These are phyloP conservation scores for Melikaiella ostensackeni DNA, from an alignment of 2,888 invertebrate species.

Conservation along the genomic window DNA sequence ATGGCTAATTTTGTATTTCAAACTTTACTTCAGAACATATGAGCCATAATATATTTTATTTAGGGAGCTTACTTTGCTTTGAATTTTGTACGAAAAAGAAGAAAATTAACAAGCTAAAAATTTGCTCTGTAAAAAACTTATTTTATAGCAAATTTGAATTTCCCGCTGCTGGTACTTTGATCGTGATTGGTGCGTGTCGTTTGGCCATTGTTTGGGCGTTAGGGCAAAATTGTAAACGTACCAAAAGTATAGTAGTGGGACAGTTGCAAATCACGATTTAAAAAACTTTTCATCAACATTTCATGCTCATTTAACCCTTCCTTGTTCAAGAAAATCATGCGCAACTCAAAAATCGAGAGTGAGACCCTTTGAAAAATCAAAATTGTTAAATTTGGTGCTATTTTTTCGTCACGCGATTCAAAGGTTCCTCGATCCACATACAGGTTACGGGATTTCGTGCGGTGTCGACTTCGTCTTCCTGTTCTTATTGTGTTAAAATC, in stretches of 20 bases:
- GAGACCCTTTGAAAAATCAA: background rate
- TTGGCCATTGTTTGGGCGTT: background rate
- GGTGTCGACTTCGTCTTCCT: background rate
- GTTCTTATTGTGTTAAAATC: conserved; percentile 16
- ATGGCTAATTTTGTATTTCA: no score
- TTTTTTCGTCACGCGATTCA: background rate
- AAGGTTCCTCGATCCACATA: background rate
- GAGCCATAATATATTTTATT: no score
- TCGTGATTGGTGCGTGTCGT: background rate
- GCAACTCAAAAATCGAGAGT: background rate
- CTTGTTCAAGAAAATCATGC: background rate
- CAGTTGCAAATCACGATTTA: background rate
- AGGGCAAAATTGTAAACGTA: background rate
- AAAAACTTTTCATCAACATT: background rate
- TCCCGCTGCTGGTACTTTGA: background rate
- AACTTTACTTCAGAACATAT: no score
- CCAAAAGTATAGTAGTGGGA: background rate
- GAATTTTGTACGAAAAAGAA: no score
- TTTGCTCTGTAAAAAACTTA: background rate
- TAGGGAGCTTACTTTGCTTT: no score
- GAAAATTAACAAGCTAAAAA: no score
- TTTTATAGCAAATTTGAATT: background rate
- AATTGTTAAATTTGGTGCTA: background rate
- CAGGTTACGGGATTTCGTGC: conserved; percentile 4
- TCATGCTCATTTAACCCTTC: background rate